Conservation (phyloP, 2,113 vertebrate species). For the Dipodomys ordii region DNA sequence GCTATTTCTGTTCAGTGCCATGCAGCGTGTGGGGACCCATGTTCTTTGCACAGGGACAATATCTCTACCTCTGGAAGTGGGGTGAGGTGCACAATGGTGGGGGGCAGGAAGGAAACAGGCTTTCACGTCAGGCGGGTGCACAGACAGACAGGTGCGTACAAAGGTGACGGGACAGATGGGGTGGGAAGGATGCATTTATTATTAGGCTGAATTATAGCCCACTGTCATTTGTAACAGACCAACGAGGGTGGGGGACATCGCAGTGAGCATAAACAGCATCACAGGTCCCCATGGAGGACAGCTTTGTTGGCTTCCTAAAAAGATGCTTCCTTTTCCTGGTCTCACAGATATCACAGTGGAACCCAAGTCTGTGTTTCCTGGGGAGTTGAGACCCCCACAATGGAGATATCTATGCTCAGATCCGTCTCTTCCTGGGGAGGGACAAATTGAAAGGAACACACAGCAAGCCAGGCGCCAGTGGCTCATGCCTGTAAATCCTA, state of each 20-base stretch:
- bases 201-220: accelerated
- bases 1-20: neutral
- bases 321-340: neutral
- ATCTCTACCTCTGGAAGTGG: neutral
- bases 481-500: no score
- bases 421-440: neutral
- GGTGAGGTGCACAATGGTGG: neutral
- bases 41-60: no score
- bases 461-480: no score
- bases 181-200: accelerated
- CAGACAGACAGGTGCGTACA: accelerated
- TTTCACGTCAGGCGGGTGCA: neutral
- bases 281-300: accelerated
- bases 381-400: accelerated
- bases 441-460: neutral
- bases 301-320: accelerated
- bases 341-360: neutral
- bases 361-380: neutral
- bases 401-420: neutral
- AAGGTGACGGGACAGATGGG: no score
- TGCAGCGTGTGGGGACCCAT: accelerated
- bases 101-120: neutral
- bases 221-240: neutral
- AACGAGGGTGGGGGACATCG: neutral
- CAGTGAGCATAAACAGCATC: accelerated